Conservation (phyloP, 2,113 vertebrate species). For the Solea solea region DNA sequence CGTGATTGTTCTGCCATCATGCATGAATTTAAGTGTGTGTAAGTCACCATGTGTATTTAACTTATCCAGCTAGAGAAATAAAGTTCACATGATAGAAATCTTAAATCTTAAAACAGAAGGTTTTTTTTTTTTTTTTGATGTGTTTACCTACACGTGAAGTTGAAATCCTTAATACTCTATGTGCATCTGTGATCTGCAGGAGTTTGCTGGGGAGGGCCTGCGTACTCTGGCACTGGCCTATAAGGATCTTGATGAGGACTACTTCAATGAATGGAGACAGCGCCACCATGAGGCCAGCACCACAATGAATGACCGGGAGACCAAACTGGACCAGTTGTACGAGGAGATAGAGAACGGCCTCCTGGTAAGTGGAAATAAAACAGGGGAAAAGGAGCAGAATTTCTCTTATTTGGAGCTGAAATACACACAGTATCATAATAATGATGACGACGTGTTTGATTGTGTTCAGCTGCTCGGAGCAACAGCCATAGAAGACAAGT, state of each 20-base stretch:
- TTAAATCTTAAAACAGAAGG: no score
- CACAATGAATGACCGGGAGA: slow-evolving; percentile 84
- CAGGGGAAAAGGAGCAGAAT: not conserved
- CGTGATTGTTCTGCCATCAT: no score
- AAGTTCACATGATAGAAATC: no score
- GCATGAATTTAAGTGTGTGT: not conserved
- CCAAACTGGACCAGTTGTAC: slow-evolving; percentile 83
- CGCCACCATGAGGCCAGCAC: slow-evolving; percentile 88
- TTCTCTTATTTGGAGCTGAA: no score
- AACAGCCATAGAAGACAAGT: slow-evolving; percentile 95
- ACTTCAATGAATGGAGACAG: slow-evolving; percentile 85
- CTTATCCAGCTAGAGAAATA: no score
- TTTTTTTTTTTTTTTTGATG: no score
- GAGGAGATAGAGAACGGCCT: slow-evolving; percentile 94
- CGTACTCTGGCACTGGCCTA: slow-evolving; percentile 91
- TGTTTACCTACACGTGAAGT: not conserved
- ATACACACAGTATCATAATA: not conserved
- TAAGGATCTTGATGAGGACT: slow-evolving; percentile 85
- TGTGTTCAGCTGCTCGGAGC: slow-evolving; percentile 86
- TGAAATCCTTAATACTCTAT: not conserved
- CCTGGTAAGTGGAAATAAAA: slow-evolving; percentile 76
- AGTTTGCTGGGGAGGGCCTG: slow-evolving; percentile 93
- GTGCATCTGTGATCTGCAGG: slow-evolving; percentile 74
- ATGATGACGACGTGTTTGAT: not conserved
- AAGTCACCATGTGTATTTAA: no score